Percentiles rank a stretch among this genome's conserved stretches.
These are phyloP conservation scores for Marisa cornuarietis DNA, from an alignment of 1,140 invertebrate genomes.

Conservation along the genomic window DNA sequence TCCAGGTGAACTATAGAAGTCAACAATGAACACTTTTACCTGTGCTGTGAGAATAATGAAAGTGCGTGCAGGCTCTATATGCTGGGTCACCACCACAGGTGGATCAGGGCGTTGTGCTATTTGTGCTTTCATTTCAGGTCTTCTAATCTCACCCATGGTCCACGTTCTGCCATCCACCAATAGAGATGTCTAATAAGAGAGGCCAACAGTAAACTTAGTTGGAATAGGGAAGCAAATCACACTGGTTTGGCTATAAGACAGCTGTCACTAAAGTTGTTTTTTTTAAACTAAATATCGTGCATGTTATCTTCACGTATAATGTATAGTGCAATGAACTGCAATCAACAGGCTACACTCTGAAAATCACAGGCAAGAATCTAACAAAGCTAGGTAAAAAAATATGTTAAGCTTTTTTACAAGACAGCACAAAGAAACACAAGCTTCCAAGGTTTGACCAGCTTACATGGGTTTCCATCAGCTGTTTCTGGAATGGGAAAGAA, in stretches of 20 bases:
- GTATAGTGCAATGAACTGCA: too few species aligned
- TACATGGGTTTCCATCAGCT: slow-evolving; percentile 70
- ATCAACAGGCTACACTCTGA: background rate
- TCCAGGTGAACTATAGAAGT: background rate
- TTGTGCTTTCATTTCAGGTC: slow-evolving; percentile 26
- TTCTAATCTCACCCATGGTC: slow-evolving; percentile 77
- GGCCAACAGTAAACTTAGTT: slow-evolving; percentile 3
- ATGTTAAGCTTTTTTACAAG: background rate
- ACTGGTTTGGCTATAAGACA: too few species aligned
- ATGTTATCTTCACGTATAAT: too few species aligned
- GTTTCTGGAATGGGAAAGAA: slow-evolving; percentile 66
- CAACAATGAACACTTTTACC: slow-evolving; percentile 60
- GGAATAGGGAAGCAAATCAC: too few species aligned
- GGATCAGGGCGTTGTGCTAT: slow-evolving; percentile 70
- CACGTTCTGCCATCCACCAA: slow-evolving; percentile 85
- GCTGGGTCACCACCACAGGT: slow-evolving; percentile 79
- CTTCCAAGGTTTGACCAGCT: slow-evolving; percentile 16
- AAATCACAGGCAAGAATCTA: background rate
- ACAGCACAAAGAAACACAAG: background rate
- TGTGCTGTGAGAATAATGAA: slow-evolving; percentile 88
- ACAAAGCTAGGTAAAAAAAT: background rate
- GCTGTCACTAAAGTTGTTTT: too few species aligned
- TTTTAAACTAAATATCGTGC: too few species aligned
- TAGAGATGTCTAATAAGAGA: slow-evolving; percentile 73
- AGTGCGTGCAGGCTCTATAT: slow-evolving; percentile 77